Conservation (phyloP, 1,140 invertebrate genomes). For the Cryptotermes secundus region DNA sequence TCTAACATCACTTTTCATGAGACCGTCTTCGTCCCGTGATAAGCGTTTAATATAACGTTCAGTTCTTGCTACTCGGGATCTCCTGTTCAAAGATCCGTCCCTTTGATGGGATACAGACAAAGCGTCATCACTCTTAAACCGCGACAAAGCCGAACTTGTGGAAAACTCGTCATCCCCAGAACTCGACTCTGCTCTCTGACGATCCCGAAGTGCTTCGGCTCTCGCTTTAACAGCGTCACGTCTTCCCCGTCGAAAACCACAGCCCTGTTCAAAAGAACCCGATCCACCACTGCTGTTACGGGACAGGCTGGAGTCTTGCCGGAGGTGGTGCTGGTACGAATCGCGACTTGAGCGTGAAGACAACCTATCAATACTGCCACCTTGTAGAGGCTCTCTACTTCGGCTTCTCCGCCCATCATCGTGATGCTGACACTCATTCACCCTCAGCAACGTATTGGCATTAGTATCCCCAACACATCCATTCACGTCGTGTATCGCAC, state of each 20-base stretch:
- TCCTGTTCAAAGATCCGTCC: slow-evolving; percentile 55
- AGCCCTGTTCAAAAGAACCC: slow-evolving; percentile 51
- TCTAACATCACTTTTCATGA: slow-evolving; percentile 57
- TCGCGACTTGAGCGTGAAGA: slow-evolving; percentile 43
- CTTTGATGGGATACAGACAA: slow-evolving; percentile 51
- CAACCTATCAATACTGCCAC: slow-evolving; percentile 45
- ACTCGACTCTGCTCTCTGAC: slow-evolving; percentile 61
- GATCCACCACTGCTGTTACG: slow-evolving; percentile 45
- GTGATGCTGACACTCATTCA: background rate
- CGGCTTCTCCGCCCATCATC: background rate
- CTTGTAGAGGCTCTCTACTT: slow-evolving; percentile 32
- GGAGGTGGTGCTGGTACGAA: slow-evolving; percentile 33
- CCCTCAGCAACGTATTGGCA: background rate
- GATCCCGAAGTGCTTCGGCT: slow-evolving; percentile 62
- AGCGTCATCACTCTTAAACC: slow-evolving; percentile 65
- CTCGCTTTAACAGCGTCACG: slow-evolving; percentile 61
- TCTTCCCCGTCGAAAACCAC: slow-evolving; percentile 49
- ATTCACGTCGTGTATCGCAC: slow-evolving; percentile 51
- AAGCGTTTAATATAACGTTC: slow-evolving; percentile 75
- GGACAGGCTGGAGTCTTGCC: slow-evolving; percentile 35
- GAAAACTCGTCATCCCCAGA: slow-evolving; percentile 65
- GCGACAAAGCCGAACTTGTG: slow-evolving; percentile 46
- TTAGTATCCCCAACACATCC: slow-evolving; percentile 40
- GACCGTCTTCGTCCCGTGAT: slow-evolving; percentile 62
- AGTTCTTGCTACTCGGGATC: slow-evolving; percentile 67